Evolutionary conservation across 2,888 invertebrate genomes (phyloP).

Genomic region (Eumerus sabulonum): DNA sequence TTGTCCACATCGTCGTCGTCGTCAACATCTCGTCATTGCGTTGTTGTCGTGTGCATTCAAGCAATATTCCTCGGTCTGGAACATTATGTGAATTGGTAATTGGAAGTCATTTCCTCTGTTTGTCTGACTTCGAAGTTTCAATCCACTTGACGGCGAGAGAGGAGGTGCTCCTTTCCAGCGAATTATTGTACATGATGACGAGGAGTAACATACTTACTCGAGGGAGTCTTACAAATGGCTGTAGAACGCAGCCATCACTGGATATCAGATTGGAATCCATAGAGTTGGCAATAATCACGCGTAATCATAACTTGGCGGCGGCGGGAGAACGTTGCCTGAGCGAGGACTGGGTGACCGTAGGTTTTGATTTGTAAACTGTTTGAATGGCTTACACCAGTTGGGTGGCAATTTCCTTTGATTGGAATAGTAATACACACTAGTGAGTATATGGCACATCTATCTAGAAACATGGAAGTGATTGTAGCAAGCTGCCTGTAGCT

Average conservation of each 20-base stretch:
- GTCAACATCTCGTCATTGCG: constrained; percentile 18
- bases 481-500: too few relatives aligned
- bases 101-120: constrained; percentile 69
- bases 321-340: constrained; percentile 39
- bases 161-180: constrained; percentile 48
- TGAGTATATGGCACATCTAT: too few relatives aligned
- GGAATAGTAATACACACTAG: constrained; percentile 39
- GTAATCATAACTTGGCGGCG: constrained; percentile 58
- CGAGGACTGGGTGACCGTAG: constrained; percentile 54
- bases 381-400: constrained; percentile 40
- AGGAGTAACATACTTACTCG: too few relatives aligned
- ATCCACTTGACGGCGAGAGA: constrained; percentile 42
- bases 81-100: constrained; percentile 77
- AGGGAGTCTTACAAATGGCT: constrained; percentile 58
- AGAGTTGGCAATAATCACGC: constrained; percentile 69
- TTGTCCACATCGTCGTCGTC: constrained; percentile 37
- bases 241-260: constrained; percentile 49
- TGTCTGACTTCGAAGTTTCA: constrained; percentile 57
- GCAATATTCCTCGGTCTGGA: constrained; percentile 32
- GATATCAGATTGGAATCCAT: constrained; percentile 35
- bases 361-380: constrained; percentile 65
- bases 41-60: not conserved
- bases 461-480: too few relatives aligned
- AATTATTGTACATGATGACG: constrained; percentile 41
- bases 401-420: constrained; percentile 18